These are phyloP conservation scores for Eutrigla gurnardus DNA, from an alignment of 2,797 vertebrate genomes.

Conservation along the genomic window DNA sequence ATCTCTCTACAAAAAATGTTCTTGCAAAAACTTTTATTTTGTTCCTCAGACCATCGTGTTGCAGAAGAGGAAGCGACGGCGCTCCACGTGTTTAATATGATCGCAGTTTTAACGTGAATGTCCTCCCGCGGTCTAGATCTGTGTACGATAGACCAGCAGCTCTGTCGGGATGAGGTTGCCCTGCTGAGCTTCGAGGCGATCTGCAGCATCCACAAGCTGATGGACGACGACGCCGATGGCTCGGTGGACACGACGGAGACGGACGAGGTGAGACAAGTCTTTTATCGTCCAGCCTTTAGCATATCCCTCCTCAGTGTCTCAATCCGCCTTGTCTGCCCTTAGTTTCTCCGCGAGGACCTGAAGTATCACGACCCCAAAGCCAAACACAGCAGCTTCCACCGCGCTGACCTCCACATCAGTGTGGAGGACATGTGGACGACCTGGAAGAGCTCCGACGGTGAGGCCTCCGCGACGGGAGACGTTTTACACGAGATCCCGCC, in stretches of 20 bases:
- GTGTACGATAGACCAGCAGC: conserved; percentile 86
- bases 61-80: too few species aligned
- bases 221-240: conserved; percentile 96
- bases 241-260: conserved; percentile 93
- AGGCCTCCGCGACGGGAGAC: not conserved
- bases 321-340: not conserved
- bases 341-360: conserved; percentile 94
- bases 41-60: too few species aligned
- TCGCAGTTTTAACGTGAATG: too few species aligned
- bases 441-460: conserved; percentile 90
- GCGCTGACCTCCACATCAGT: conserved; percentile 92
- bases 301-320: too few species aligned
- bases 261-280: conserved; percentile 84
- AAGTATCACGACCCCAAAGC: conserved; percentile 90
- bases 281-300: too few species aligned
- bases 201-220: conserved; percentile 92
- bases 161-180: conserved; percentile 89
- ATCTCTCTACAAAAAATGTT: too few species aligned
- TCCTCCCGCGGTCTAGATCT: conserved; percentile 73
- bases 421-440: conserved; percentile 94
- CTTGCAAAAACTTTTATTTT: too few species aligned
- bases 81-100: too few species aligned
- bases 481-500: too few species aligned
- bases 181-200: conserved; percentile 93
- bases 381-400: conserved; percentile 94